Evolutionary conservation across 1,140 invertebrate species (phyloP), one percentile per base, ranked within the genome.

Genomic region (Sarcophaga bullata): DNA sequence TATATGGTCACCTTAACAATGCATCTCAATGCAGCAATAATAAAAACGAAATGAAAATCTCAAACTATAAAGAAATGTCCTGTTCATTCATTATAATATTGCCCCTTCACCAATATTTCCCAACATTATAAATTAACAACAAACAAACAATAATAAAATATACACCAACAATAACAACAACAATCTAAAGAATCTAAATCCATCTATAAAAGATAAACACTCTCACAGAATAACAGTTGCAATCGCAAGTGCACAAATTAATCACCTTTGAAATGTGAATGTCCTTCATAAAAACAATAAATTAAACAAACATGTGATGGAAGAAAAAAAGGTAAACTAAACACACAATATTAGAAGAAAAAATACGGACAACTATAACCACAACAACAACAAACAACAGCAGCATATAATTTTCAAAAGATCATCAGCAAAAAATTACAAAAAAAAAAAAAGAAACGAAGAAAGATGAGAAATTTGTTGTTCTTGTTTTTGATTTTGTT

Each of bases 181-280:
- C 54, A 58, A 58, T n/a, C 11, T 13, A 58, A 58, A 58, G n/a
- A 58, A 58, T 58, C 54, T 58, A 58, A 37, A n/a, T n/a, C 54
- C n/a, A 58, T 15, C 15, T n/a, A 58, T n/a, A 58, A 58, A 37
- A 37, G n/a, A 58, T 13, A 58, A 58, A 58, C 54, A 13, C 15
- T n/a, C 62, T 9, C n/a, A 19, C 62, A 68, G 10, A 68, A n/a
- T 68, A 68, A 68, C 62, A 68, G 62, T 68, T 68, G 62, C 62
- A 68, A 9, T 68, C 19, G 25, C 75, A 78, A 78, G 48, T 78
- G 75, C 48, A 25, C 48, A 78, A 78, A 78, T 78, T 78, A 78
- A 78, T 78, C 75, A 78, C 48, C 48, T 19, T 78, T 19, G 75
- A 78, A 37, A 17, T 3, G 50, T 8, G 17, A 78, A 78, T 78